These are phyloP conservation scores for Orchestia grillus DNA, from an alignment of 1,140 invertebrate genomes.

Conservation along the genomic window DNA sequence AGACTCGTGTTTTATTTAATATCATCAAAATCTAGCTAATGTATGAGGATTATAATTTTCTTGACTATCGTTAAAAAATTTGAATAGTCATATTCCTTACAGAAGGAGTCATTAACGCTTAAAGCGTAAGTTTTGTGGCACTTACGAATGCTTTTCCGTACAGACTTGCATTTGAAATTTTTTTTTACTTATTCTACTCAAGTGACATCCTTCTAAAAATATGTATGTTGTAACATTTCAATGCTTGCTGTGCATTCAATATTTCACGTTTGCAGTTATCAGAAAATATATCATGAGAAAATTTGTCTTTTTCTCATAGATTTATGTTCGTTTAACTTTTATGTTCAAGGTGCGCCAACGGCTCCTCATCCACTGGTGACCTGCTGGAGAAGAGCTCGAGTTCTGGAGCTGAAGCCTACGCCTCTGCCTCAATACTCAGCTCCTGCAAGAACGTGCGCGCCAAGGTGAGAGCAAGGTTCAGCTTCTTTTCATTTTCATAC, in stretches of 20 bases:
- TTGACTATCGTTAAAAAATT: background rate
- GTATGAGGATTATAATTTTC: background rate
- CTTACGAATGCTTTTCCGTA: background rate
- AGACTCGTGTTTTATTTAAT: background rate
- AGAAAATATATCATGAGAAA: background rate
- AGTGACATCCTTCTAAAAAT: too few relatives aligned
- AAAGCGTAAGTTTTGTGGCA: background rate
- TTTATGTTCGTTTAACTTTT: background rate
- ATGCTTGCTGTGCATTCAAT: background rate
- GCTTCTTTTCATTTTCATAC: background rate
- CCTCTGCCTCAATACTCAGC: conserved; percentile 64
- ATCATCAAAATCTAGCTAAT: background rate
- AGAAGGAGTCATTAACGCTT: background rate
- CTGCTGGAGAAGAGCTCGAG: conserved; percentile 55
- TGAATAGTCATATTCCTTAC: background rate
- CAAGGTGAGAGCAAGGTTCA: conserved; percentile 60
- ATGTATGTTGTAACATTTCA: background rate
- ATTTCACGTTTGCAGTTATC: background rate
- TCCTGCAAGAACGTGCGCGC: conserved; percentile 62
- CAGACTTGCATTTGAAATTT: background rate
- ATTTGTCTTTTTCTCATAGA: background rate
- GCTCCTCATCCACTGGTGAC: conserved; percentile 28
- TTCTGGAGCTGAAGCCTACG: conserved; percentile 65
- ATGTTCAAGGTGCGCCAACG: background rate
- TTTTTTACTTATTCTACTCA: too few relatives aligned